Base-by-base conservation (phyloP, 2,113 vertebrate genomes). In the Oxygymnocypris stewartii region DNA sequence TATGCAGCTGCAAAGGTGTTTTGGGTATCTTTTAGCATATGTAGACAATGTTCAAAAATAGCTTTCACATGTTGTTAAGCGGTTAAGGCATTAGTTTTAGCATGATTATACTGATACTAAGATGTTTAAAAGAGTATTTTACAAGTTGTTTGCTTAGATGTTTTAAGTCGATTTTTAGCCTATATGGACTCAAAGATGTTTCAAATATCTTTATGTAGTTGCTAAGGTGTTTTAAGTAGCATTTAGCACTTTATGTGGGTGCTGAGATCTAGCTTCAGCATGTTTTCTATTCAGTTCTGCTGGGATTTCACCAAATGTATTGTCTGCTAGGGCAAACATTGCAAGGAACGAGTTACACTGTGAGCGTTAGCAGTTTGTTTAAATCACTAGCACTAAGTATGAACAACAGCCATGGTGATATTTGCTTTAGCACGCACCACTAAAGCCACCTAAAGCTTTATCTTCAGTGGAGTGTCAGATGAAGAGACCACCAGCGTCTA, bases 401-500 rank as follows among this genome's bases (percentile, higher is more conserved):
- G 40, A 67, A 37, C 37, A 20, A 67, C 25, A 82, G 12, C 42
- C 4, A 65, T 31, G 16, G 6, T 42, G 3, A 42, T 25, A 40
- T 42, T 80, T 63, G 54, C 35, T 25, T 84, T 73, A 61, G 42
- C 75, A 80, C 42, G n/a, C 37, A 16, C 37, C 20, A 12, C 79
- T 79, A 51, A 8, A n/a, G 69, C 40, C 40, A 76, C 35, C 79
- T 86, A 35, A 9, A 7, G 42, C 65, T 73, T 84, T 69, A 57
- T 86, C n/a, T 83, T 47, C 10, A 13, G 84, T 80, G 31, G 25
- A 16, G 37, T 65, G 37, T 85, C 59, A 69, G n/a, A 83, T 8
- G 40, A 75, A 49, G 73, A 75, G 84, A 57, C 86, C 86, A 87
- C 84, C 83, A 75, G 18, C n/a, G 77, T 82, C 65, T 87, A 89